phyloP scores from a whole-genome alignment of 1,140 invertebrate genomes.

The Hormaphis cornu region DNA sequence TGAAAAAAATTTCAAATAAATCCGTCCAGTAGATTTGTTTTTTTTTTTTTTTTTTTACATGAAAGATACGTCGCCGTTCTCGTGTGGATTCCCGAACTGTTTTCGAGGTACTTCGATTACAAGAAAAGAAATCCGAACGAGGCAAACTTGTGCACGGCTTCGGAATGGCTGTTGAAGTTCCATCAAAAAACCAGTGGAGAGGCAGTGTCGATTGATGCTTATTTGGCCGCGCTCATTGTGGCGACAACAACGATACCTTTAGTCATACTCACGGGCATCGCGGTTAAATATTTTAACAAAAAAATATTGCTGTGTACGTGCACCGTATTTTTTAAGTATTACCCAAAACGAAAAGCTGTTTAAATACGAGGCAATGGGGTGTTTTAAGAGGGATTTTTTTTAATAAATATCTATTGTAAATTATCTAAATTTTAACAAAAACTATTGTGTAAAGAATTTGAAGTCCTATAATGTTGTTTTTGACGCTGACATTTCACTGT shows the following conservation, averaged over 20 bases:
- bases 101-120: neutral
- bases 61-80: constrained; percentile 1
- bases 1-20: no score
- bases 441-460: no score
- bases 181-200: no score
- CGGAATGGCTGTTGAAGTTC: neutral
- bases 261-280: neutral
- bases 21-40: no score
- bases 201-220: neutral
- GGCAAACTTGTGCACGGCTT: neutral
- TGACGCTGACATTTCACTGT: no score
- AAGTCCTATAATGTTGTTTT: no score
- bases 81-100: constrained; percentile 8
- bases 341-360: no score
- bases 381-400: no score
- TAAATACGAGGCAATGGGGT: no score
- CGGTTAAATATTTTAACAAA: neutral
- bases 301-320: neutral
- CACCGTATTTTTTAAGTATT: no score
- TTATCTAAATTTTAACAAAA: no score
- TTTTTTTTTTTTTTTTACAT: neutral
- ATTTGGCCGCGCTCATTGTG: neutral
- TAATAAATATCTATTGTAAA: no score
- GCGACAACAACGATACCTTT: neutral
- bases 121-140: neutral